These are phyloP conservation scores for Hippocampus kuda DNA, from an alignment of 2,797 vertebrate species.

Conservation along the genomic window DNA sequence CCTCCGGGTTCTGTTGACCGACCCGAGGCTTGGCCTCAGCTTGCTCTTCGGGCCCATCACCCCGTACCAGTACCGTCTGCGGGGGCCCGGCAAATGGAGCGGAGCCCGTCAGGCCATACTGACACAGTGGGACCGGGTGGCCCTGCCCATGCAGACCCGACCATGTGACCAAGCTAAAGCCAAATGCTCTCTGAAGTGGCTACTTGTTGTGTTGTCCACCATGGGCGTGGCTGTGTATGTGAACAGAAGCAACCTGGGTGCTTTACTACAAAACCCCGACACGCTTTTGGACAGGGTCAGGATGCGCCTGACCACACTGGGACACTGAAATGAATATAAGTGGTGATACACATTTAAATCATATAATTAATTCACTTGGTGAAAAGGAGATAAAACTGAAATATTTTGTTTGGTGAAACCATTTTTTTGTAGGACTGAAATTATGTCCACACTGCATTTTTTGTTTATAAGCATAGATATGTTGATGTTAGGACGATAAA, in stretches of 20 bases:
- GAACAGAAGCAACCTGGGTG: conserved; percentile 25
- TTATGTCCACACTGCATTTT: not conserved
- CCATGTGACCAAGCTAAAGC: conserved; percentile 5
- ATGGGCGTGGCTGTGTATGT: conserved; percentile 40
- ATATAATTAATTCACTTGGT: not conserved
- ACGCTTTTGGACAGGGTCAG: conserved; percentile 45
- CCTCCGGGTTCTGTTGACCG: conserved; percentile 62
- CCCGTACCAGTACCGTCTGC: conserved; percentile 77
- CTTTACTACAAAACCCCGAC: conserved; percentile 42
- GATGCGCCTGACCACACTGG: conserved; percentile 29
- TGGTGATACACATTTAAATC: not conserved
- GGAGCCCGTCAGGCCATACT: conserved; percentile 74
- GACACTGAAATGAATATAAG: not conserved
- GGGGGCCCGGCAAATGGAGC: conserved; percentile 71
- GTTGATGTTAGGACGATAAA: not conserved
- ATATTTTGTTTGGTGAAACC: not conserved
- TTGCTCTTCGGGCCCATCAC: conserved; percentile 71
- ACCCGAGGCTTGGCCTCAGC: conserved; percentile 68
- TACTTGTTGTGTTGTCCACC: conserved; percentile 37
- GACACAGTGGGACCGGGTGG: conserved; percentile 68
- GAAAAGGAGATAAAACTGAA: not conserved
- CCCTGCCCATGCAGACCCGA: conserved; percentile 68
- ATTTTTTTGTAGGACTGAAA: not conserved
- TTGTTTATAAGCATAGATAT: not conserved
- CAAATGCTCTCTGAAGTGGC: conserved; percentile 17